Evolutionary conservation across 2,888 invertebrate genomes (phyloP), one percentile per base, ranked within the genome.

Genomic region (Dromius quadrimaculatus): DNA sequence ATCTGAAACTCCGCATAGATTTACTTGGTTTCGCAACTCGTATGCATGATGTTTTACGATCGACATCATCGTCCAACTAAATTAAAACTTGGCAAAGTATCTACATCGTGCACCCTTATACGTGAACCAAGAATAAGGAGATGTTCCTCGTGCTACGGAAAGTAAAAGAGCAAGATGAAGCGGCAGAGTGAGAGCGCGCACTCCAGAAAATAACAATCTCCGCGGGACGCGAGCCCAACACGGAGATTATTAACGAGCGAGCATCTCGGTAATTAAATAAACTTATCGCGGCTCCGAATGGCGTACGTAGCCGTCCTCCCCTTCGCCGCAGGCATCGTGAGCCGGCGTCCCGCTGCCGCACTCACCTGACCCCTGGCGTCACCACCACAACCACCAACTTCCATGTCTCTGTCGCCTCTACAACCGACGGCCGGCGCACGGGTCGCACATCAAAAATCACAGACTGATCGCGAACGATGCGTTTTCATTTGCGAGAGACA

Each of bases 401-500:
- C 8, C 6, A 11, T 11, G 41, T n/a, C n/a, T n/a, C 19, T n/a
- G 36, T 1, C 17, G 19, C 22, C 59, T 6, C 22, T 9, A 23
- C 23, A 20, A 23, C 8, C 36, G 22, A 36, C 64, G 45, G 47
- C 9, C 45, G 64, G 45, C 28, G 64, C 19, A 45, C 28, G 32
- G 34, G 45, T 17, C 47, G 62, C 61, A 68, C 68, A 43, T 68
- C 68, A 68, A 68, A 68, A 68, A 68, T 68, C 68, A 68, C 59
- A 23, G 59, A 19, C 59, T 68, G 59, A 68, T 68, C 68, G 68
- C 43, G 41, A 41, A 59, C 57, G 68, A 68, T 68, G 59, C 68
- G 59, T 68, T 59, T 68, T 68, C 68, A 68, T 68, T 68, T 68
- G 68, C 68, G 28, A 68, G 68, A 68, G 71, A 78, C 78, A 79